Conservation (phyloP, 2,113 vertebrate species). For the Leucosticte australis region DNA sequence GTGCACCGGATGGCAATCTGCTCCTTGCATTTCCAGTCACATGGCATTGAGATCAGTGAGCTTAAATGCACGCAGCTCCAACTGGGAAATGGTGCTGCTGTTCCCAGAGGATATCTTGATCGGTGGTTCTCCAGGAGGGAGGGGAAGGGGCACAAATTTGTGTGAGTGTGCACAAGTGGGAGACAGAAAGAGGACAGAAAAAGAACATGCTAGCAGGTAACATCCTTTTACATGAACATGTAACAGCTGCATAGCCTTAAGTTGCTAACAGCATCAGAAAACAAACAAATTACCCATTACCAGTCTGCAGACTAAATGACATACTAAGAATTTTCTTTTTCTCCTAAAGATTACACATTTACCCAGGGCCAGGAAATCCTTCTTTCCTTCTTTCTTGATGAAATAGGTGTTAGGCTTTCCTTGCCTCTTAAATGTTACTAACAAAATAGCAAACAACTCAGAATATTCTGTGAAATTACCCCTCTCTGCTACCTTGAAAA, state of each 20-base stretch:
- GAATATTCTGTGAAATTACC: neutral
- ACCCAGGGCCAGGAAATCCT: neutral
- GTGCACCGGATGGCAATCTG: conserved; percentile 5
- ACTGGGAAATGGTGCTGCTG: neutral
- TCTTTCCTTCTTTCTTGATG: neutral
- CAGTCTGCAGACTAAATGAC: neutral
- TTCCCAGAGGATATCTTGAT: neutral
- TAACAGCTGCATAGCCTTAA: neutral
- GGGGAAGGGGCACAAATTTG: neutral
- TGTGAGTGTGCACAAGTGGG: neutral
- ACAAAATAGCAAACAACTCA: neutral
- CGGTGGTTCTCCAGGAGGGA: neutral
- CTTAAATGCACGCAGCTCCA: conserved; percentile 11
- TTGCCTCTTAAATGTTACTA: neutral
- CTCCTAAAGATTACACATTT: neutral
- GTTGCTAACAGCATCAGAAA: neutral
- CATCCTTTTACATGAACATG: fast-evolving
- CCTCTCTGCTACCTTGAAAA: neutral
- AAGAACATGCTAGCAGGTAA: neutral
- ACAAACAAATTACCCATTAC: neutral
- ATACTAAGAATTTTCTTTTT: neutral
- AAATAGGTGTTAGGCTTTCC: neutral
- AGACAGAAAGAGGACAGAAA: neutral
- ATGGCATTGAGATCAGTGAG: neutral
- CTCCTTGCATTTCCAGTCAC: neutral